Base-by-base conservation (phyloP, 2,797 vertebrate genomes). In the Amblyraja radiata region DNA sequence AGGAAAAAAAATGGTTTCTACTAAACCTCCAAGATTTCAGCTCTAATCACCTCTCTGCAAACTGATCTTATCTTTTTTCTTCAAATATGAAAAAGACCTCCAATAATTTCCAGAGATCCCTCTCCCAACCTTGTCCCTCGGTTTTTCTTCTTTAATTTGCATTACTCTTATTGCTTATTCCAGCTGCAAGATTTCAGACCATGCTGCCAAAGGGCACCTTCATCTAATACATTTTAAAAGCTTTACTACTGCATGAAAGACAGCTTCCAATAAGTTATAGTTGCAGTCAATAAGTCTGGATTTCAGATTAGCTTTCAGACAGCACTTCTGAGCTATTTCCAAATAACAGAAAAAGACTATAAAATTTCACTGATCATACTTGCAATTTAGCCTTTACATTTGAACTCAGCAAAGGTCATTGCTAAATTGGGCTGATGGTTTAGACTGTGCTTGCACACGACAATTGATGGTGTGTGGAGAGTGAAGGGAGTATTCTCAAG, bases 381-480 rank as follows among this genome's bases (percentile, higher is more conserved):
- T 86, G n/a, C n/a, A 61, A 25, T 61, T 63, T n/a, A 16, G 5
- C 28, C 13, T 32, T 5, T 86, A 61, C 83, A 86, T 63, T 86
- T 86, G 83, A 86, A 86, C 83, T 63, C 83, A 63, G 83, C 83
- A 86, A 25, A 54, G 28, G 54, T 86, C 28, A 63, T 63, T 86
- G 54, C 25, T 11, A 86, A n/a, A 28, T 63, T 86, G 0, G 25
- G 25, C 25, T 84, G 11, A 25, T 63, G 25, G 83, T n/a, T 86
- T 86, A 46, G 80, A 81, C 23, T 25, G 46, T 23, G 71, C 18
- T 68, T 68, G 9, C 65, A 68, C 9, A 68, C 16, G 16, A 9
- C 16, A 68, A 68, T 68, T 68, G 65, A 16, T 68, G 65, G 65
- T 10, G 65, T 68, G 65, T 68, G 65, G 65, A 10, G 0, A 68